Percentiles rank a stretch among this genome's conserved stretches.
phyloP scores from a whole-genome alignment of 2,113 vertebrate species.

The Nerophis lumbriciformis region DNA sequence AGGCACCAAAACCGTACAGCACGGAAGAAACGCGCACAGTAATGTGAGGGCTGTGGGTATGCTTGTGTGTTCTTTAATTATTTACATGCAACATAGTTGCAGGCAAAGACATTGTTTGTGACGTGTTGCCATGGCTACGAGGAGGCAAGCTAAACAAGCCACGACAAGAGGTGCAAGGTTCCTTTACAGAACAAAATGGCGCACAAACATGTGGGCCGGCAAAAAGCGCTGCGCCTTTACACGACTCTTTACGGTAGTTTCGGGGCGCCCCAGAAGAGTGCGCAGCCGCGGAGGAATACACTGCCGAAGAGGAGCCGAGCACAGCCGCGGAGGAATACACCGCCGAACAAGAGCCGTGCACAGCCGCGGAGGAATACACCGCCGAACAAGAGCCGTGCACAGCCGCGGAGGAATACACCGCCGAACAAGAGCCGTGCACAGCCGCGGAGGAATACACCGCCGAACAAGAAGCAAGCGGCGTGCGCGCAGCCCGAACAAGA shows the following conservation, averaged over 20 bases:
- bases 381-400: background rate
- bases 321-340: too few species aligned
- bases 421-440: too few species aligned
- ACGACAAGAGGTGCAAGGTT: too few species aligned
- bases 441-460: too few species aligned
- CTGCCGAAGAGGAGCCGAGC: background rate
- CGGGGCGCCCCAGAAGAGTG: slow-evolving; percentile 20
- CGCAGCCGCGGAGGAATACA: slow-evolving; percentile 14
- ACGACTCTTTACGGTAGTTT: slow-evolving; percentile 30
- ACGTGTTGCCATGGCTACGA: background rate
- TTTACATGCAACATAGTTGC: background rate
- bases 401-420: too few species aligned
- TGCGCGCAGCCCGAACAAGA: too few species aligned
- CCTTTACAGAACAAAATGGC: slow-evolving; percentile 48
- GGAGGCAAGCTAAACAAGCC: background rate
- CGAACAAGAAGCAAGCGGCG: too few species aligned
- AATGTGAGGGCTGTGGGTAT: slow-evolving; percentile 41
- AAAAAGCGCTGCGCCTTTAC: slow-evolving; percentile 42
- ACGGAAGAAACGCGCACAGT: rapidly evolving
- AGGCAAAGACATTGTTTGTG: background rate
- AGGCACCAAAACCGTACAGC: slow-evolving; percentile 14
- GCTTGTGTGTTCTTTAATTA: background rate
- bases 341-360: too few species aligned
- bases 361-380: background rate
- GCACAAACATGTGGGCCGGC: slow-evolving; percentile 46